A percentile compares a stretch with the other conserved stretches of the same genome.
phyloP scores from a whole-genome alignment of 2,113 vertebrate genomes.

The Panthera uncia region DNA sequence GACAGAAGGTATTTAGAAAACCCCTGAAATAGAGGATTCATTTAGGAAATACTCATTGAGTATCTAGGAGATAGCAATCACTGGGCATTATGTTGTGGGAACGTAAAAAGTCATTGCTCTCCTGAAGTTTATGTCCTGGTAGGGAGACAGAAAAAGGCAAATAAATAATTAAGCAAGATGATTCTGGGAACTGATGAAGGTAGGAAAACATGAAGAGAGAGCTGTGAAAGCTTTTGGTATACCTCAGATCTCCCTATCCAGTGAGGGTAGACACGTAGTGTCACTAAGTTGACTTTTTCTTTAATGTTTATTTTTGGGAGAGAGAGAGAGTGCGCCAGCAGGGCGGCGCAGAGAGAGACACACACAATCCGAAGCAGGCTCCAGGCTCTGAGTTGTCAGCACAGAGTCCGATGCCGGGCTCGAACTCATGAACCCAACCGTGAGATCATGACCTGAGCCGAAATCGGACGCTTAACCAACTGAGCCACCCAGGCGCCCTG shows the following conservation, averaged over 20 bases:
- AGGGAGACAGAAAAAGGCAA: background rate
- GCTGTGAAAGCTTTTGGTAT: accelerated
- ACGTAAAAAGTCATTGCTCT: background rate
- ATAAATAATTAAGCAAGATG: background rate
- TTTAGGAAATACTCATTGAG: background rate
- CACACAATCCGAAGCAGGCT: too few species aligned
- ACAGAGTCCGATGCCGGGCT: too few species aligned
- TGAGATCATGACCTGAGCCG: too few species aligned
- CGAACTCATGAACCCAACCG: too few species aligned
- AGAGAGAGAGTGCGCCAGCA: too few species aligned
- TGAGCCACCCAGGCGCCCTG: too few species aligned
- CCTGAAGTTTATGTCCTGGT: background rate
- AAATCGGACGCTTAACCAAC: too few species aligned
- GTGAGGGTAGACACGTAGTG: background rate
- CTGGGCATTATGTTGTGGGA: background rate
- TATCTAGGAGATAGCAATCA: background rate
- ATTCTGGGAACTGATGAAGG: background rate
- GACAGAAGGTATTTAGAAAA: background rate
- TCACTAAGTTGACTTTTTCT: background rate
- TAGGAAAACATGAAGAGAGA: background rate
- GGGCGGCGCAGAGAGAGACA: too few species aligned
- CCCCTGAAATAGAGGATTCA: background rate
- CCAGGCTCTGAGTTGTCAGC: too few species aligned
- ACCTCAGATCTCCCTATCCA: background rate
- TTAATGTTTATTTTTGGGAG: too few species aligned